Evolutionary conservation across 1,140 invertebrate genomes (phyloP), one percentile per base, ranked within the genome.

Genomic region (Chymomyza costata): DNA sequence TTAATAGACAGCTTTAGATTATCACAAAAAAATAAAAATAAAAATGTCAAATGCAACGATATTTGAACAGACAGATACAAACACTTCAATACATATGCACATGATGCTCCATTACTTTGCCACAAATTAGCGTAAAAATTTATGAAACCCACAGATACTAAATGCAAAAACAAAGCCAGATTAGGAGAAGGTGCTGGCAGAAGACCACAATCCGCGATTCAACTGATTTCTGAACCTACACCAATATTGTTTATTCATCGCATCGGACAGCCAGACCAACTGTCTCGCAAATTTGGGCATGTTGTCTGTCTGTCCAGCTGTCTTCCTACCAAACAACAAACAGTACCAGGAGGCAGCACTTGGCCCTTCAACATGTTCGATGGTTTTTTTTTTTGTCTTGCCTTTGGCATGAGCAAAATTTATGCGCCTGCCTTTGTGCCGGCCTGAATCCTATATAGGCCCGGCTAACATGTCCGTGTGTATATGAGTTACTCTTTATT

Each of bases 401-500:
- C 41, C 48, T 60, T 48, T 44, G 63, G 59, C 54, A 54, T 60
- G 21, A 5, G 21, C 21, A 25, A 8, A 3, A 25, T 25, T 25
- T 8, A 25, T 25, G 21, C 3, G 21, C 21, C 21, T 25, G 21
- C 19, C 15, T 46, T 31, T 46, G 17, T 30, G 43, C n/a, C 31
- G 28, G 28, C 31, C 21, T 43, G 21, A 13, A 19, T 25, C 8
- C 21, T 25, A 8, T 8, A 25, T 8, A 25, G 21, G 3, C 8
- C 21, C 3, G 21, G 3, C 21, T 25, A 8, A 25, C 8, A 5
- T 25, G 21, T 25, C 21, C 21, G 21, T 25, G 3, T 25, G 8
- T 25, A 3, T 10, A 10, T 34, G 3, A 34, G 32, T 34, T 13
- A 34, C 61, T 82, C 64, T 80, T 82, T 78, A 81, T 81, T 78